phyloP scores from a whole-genome alignment of 1,140 invertebrate species.

The Samia ricini region DNA sequence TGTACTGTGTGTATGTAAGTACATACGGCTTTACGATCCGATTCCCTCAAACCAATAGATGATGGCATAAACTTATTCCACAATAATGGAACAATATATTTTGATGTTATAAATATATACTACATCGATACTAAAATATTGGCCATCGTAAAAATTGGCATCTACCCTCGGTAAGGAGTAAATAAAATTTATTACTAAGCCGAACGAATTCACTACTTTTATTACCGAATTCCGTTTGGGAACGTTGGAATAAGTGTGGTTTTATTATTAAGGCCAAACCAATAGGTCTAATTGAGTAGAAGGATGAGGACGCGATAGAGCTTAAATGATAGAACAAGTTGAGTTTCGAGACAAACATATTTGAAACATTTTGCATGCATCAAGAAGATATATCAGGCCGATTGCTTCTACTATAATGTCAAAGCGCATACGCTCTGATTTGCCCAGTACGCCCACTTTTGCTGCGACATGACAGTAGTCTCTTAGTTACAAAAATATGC shows the following conservation, averaged over 20 bases:
- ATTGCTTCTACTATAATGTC: too few relatives aligned
- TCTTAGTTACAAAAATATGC: too few relatives aligned
- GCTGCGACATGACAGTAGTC: too few relatives aligned
- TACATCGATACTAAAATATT: slow-evolving; percentile 17
- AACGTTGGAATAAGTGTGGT: slow-evolving; percentile 13
- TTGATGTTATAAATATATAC: slow-evolving; percentile 11
- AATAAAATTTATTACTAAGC: slow-evolving; percentile 20
- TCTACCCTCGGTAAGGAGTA: not conserved
- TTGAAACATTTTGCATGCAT: too few relatives aligned
- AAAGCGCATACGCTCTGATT: too few relatives aligned
- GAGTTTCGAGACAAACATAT: not conserved
- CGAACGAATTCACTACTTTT: slow-evolving; percentile 20
- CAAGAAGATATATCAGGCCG: too few relatives aligned
- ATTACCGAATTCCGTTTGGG: slow-evolving; percentile 19
- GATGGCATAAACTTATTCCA: not conserved
- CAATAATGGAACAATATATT: not conserved
- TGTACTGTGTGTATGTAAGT: too few relatives aligned
- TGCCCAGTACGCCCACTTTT: too few relatives aligned
- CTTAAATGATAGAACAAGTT: not conserved
- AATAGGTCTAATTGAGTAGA: not conserved
- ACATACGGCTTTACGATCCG: not conserved
- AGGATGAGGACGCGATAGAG: not conserved
- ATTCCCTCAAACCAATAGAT: not conserved
- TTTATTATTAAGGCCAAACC: slow-evolving; percentile 13
- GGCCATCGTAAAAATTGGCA: not conserved